Evolutionary conservation across 2,888 invertebrate genomes (phyloP), one percentile per base, ranked within the genome.

Genomic region (Drosophila buzzatii): DNA sequence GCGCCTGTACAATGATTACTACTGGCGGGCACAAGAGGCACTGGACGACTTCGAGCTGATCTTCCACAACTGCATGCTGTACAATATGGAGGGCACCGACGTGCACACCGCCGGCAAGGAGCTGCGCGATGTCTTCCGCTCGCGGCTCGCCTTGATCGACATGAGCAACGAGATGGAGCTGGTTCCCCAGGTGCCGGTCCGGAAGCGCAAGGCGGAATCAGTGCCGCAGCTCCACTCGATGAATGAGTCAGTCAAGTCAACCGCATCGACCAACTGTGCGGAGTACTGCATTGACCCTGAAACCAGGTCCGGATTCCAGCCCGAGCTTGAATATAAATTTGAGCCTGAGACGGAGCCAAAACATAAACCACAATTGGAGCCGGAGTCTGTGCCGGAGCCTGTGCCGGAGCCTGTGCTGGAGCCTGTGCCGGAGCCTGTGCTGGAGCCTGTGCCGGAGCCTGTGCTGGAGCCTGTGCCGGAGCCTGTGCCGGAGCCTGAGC

Each of bases 61-160:
- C 0, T 69, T 82, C 16, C 31, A 62, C 2, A 85, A 81, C 55
- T 85, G 82, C 44, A 8, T 39, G 45, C 2, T n/a, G 0, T 85
- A 52, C 31, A 66, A 82, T 33, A 3, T 10, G 18, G 39, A 55
- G 47, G 74, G 60, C 0, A 49, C 73, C 0, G 44, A 12, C 5
- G 70, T 84, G 3, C 2, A 55, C 18, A 3, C 18, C 7, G 78
- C 70, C 2, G 78, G 74, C 33, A n/a, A 27, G 53, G 42, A 70
- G 12, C 41, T 80, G 4, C 39, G n/a, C n/a, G 23, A 1, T 1
- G 10, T 20, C 7, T 84, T 65, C 42, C 27, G 58, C 20, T 20
- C n/a, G 0, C 49, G 53, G 0, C 18, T 80, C 23, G 23, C n/a
- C 9, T 0, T 14, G 2, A 18, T 74, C 0, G 58, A 81, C 35